Evolutionary conservation across 2,113 vertebrate genomes (phyloP), one percentile per base, ranked within the genome.

Genomic region (Cryptoleucopteryx plumbea): DNA sequence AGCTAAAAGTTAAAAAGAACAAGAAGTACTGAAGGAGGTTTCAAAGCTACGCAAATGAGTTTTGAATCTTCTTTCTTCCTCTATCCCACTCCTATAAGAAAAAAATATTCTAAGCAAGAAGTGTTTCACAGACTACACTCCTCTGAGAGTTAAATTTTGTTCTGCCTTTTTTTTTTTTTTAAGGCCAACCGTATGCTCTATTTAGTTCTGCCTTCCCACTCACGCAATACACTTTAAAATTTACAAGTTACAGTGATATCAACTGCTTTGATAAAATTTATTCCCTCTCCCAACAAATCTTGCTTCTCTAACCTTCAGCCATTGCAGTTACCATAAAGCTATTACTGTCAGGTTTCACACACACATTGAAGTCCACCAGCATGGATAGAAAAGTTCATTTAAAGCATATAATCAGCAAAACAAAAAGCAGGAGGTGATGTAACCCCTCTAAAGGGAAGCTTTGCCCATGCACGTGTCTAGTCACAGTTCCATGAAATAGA

Each of bases 151-250:
- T 75, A 86, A 53, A 70, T 50, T 81, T 32, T 74, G 34, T 52
- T 71, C 29, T 50, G 23, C 0, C 4, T 34, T 52, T 62, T 40
- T 45, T 32, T 43, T 27, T 82, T 70, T 86, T 71, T 90, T 61
- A 87, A 89, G 66, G 78, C 65, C 47, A 93, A 11, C 56, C 1
- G 0, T 67, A 58, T 77, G 40, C 62, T 95, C 61, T 52, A 47
- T 73, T 95, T 86, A 93, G 66, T 59, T 86, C 70, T 90, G 67
- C 82, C 78, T 72, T 91, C 90, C 94, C 84, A 93, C 89, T 94
- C 75, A 61, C 66, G 52, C 47, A 42, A 27, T 88, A 90, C 91
- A 93, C 70, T 86, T 86, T 0, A n/a, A 80, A 53, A 63, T 29
- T 52, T 61, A 67, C 22, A 90, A 59, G 70, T 63, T 79, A 19